phyloP scores from a whole-genome alignment of 2,113 vertebrate genomes.

The Hypanus sabinus region DNA sequence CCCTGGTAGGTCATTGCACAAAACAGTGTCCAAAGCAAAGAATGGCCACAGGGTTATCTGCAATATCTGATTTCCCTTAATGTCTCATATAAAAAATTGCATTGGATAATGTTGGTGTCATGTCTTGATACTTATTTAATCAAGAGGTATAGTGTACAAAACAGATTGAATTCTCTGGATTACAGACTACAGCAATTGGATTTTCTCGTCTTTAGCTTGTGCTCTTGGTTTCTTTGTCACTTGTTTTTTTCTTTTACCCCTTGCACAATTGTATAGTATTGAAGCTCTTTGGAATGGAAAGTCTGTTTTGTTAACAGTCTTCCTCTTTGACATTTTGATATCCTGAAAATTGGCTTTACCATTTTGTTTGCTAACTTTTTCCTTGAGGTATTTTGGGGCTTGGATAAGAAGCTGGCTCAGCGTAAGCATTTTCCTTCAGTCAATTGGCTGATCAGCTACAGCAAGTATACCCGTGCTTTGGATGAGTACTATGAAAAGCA shows the following conservation, averaged over 20 bases:
- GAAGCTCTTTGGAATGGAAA: background rate
- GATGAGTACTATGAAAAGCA: constrained; percentile 96
- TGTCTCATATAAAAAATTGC: background rate
- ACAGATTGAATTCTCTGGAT: background rate
- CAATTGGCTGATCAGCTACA: constrained; percentile 98
- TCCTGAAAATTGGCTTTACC: no score
- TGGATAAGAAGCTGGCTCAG: constrained; percentile 96
- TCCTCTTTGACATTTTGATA: background rate
- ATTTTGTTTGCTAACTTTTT: constrained; percentile 33
- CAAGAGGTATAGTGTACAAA: background rate
- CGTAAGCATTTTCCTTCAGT: constrained; percentile 96
- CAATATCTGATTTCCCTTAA: no score
- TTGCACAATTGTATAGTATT: background rate
- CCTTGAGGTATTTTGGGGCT: constrained; percentile 89
- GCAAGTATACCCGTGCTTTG: constrained; percentile 87
- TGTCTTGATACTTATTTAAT: background rate
- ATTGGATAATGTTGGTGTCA: background rate
- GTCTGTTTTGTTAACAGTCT: background rate
- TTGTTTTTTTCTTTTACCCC: no score
- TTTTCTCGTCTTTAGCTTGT: background rate
- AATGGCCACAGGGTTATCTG: no score
- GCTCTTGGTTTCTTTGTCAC: background rate
- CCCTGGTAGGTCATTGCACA: no score
- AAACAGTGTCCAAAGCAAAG: no score
- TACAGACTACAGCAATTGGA: background rate